A percentile compares a stretch with the other conserved stretches of the same genome.
Conservation (phyloP, 2,888 invertebrate species). For the Julus scanicus region DNA sequence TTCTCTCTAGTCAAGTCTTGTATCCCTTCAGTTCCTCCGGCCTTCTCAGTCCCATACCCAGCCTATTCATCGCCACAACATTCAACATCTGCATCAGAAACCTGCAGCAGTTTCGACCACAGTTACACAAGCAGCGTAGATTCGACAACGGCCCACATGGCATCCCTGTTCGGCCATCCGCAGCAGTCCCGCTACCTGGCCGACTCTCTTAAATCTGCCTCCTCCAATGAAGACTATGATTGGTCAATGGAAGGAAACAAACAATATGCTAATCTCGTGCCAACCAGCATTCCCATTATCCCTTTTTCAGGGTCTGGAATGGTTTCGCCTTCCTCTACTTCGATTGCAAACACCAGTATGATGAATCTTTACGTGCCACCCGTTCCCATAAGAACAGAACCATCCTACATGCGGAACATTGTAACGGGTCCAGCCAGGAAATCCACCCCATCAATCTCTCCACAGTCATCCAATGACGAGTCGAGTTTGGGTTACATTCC, state of each 20-base stretch:
- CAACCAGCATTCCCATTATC: constrained; percentile 31
- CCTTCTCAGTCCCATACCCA: constrained; percentile 72
- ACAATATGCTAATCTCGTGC: constrained; percentile 19
- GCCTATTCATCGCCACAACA: constrained; percentile 29
- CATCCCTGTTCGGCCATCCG: neutral
- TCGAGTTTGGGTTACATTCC: neutral
- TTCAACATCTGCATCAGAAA: constrained; percentile 44
- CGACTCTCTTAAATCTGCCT: neutral
- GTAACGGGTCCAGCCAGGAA: constrained; percentile 10
- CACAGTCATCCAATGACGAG: constrained; percentile 52
- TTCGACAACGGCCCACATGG: constrained; percentile 54
- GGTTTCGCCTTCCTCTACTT: neutral
- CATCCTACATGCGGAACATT: neutral
- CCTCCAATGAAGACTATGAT: constrained; percentile 7
- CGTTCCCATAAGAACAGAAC: constrained; percentile 48
- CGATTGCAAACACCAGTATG: constrained; percentile 18
- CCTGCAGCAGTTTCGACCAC: constrained; percentile 56
- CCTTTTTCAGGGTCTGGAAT: neutral
- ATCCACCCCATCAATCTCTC: constrained; percentile 41
- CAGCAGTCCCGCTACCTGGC: neutral
- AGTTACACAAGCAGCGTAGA: constrained; percentile 59
- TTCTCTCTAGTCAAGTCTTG: constrained; percentile 59
- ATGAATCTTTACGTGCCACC: constrained; percentile 48
- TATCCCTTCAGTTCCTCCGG: constrained; percentile 65
- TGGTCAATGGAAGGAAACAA: constrained; percentile 14